Evolutionary conservation across 2,797 vertebrate species (phyloP).

Genomic region (Xerus rutilus): DNA sequence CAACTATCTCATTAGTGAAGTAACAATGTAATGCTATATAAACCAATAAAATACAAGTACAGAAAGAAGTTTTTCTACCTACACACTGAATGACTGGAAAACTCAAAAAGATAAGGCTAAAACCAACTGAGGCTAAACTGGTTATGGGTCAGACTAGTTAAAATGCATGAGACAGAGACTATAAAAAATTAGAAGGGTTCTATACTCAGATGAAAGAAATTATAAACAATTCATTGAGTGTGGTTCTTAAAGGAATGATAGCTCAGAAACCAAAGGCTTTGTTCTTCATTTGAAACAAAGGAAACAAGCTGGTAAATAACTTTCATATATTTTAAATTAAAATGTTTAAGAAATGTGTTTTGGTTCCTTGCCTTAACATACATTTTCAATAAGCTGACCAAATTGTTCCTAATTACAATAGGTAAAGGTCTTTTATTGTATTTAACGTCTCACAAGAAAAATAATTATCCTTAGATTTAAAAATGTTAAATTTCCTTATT

Average conservation of each 20-base stretch:
- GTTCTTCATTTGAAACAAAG: neutral
- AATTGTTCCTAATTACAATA: neutral
- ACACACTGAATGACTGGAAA: neutral
- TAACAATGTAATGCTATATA: neutral
- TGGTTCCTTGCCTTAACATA: neutral
- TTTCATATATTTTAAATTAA: constrained; percentile 15
- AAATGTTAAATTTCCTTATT: neutral
- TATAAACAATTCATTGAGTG: constrained; percentile 11
- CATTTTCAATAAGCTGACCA: neutral
- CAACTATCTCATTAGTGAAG: neutral
- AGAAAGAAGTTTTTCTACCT: neutral
- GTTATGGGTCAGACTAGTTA: neutral
- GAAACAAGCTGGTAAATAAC: neutral
- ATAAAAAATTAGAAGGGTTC: neutral
- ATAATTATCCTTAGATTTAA: constrained; percentile 5
- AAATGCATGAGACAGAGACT: neutral
- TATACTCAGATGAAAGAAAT: neutral
- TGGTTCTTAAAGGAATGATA: neutral
- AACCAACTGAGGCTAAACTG: neutral
- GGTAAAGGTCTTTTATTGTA: neutral
- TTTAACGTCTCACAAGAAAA: neutral
- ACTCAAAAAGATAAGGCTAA: neutral
- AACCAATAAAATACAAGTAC: neutral
- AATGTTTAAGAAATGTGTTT: constrained; percentile 41
- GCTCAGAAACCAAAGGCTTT: neutral